Evolutionary conservation across 2,797 vertebrate genomes (phyloP).

Genomic region (Chelonia mydas): DNA sequence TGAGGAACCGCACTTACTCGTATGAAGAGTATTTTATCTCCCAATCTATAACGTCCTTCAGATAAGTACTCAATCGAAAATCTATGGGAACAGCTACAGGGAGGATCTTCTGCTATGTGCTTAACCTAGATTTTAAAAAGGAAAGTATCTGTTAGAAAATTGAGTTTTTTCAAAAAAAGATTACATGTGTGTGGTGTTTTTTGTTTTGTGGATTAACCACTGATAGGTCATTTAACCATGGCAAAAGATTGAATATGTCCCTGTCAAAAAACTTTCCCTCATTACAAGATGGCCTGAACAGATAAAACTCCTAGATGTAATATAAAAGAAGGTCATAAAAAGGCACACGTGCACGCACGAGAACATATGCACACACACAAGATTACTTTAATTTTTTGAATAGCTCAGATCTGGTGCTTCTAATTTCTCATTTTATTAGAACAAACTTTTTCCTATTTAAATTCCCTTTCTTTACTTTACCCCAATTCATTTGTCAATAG

Average conservation of each 20-base stretch:
- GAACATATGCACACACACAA: background rate
- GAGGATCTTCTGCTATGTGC: slow-evolving; percentile 90
- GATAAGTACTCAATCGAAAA: slow-evolving; percentile 98
- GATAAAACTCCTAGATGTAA: background rate
- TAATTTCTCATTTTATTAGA: background rate
- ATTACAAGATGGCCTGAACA: background rate
- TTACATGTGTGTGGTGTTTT: background rate
- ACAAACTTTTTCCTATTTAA: background rate
- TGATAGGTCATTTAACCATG: background rate
- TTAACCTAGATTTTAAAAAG: slow-evolving; percentile 85
- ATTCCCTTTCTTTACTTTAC: background rate
- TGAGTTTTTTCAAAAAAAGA: background rate
- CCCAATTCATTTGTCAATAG: background rate
- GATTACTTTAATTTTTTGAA: background rate
- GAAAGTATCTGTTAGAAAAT: slow-evolving; percentile 1
- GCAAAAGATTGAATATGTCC: background rate
- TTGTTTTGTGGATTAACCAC: background rate
- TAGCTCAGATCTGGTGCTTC: background rate
- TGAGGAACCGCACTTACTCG: slow-evolving; percentile 84
- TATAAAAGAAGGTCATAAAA: background rate
- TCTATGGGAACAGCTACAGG: slow-evolving; percentile 94
- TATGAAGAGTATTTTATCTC: slow-evolving; percentile 98
- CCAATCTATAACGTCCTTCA: slow-evolving; percentile 95
- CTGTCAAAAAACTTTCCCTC: background rate
- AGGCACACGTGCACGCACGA: background rate